Base-by-base conservation (phyloP, 2,113 vertebrate species). In the Excalfactoria chinensis region DNA sequence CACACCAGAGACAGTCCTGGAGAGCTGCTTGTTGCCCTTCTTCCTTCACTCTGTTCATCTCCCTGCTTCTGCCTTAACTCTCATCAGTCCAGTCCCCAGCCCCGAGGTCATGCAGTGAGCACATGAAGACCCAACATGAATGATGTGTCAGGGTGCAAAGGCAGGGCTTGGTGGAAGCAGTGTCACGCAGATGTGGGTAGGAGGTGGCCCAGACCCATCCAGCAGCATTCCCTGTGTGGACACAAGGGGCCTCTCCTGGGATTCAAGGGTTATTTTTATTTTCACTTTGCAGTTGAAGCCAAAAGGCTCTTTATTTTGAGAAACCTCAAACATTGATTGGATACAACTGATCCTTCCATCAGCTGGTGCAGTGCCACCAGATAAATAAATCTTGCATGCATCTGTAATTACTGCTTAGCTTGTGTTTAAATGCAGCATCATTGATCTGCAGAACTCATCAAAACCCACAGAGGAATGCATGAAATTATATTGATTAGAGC, bases 361-460 rank as follows among this genome's bases (percentile, higher is more conserved):
- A 94, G 89, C 91, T 93, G 87, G 84, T 89, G 64, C 84, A 34
- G 41, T 88, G 86, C 91, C 91, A 92, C 84, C 89, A 92, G 87
- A 86, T 83, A 51, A 93, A 93, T 93, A 94, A 89, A 87, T 92
- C 74, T 76, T 76, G 71, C 87, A 58, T 67, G 86, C 64, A 49
- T 89, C 91, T 80, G 81, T 96, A 93, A 96, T 92, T 94, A 91
- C 91, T 71, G 78, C 89, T 85, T 77, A 90, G 82, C 68, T 94
- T 77, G 93, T 92, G 74, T 83, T 96, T 89, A 93, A 96, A 81
- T 85, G 89, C 91, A 93, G 75, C 22, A 3, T 76, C 87, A 92
- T 68, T 92, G 93, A 92, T 92, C 87, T 93, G 87, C 75, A 94
- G 71, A 83, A 87, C 64, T 92, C 89, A 89, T 91, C 71, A 70